Conservation (phyloP, 2,888 invertebrate species). For the Cantharis nigra region DNA sequence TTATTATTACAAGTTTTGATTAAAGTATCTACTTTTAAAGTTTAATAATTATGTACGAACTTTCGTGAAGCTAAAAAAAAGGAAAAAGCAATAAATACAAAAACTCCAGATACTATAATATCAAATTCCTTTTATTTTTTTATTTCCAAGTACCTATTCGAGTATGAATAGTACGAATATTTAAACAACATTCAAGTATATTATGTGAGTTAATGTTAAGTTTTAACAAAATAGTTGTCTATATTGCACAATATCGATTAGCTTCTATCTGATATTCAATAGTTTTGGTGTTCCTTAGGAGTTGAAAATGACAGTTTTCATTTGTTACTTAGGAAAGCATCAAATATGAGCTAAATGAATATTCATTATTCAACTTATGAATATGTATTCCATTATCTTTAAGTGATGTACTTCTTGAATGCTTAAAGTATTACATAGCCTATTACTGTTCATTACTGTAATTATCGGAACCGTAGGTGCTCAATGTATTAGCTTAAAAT, state of each 20-base stretch:
- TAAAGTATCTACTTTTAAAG: too few relatives aligned
- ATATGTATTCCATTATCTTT: slow-evolving; percentile 16
- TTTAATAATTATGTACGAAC: too few relatives aligned
- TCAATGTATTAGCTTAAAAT: not conserved
- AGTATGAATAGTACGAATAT: too few relatives aligned
- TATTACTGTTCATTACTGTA: slow-evolving; percentile 8
- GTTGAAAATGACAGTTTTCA: slow-evolving; percentile 6
- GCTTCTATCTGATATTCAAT: not conserved
- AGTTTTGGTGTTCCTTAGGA: slow-evolving; percentile 5
- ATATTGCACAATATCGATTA: slow-evolving; percentile 1
- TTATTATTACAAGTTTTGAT: too few relatives aligned
- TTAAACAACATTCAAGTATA: too few relatives aligned
- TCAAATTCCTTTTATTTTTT: too few relatives aligned
- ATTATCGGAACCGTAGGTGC: slow-evolving; percentile 2
- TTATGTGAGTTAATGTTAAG: not conserved
- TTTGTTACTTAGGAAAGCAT: not conserved
- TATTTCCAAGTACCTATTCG: too few relatives aligned
- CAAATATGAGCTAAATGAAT: slow-evolving; percentile 7
- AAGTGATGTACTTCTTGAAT: not conserved
- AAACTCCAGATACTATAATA: too few relatives aligned
- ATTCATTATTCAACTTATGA: slow-evolving; percentile 14
- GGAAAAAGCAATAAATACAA: too few relatives aligned
- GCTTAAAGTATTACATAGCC: not conserved
- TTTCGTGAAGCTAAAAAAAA: too few relatives aligned
- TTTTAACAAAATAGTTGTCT: not conserved